Conservation (phyloP, 2,888 invertebrate species). For the Spisula subtruncata region DNA sequence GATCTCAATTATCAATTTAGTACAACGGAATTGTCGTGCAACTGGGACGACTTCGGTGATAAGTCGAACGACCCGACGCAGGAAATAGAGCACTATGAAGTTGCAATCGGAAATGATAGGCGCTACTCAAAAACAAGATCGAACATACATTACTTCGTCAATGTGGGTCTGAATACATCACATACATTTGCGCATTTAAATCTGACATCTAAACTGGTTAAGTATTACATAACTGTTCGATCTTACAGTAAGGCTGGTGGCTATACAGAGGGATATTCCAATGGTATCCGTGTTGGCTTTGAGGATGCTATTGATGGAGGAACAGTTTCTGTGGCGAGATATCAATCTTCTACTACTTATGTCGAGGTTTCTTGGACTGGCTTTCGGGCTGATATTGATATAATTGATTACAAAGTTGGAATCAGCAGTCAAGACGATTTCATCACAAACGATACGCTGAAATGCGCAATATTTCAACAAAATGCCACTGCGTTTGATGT, state of each 20-base stretch:
- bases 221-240: constrained; percentile 80
- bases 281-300: constrained; percentile 79
- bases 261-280: constrained; percentile 76
- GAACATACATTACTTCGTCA: constrained; percentile 77
- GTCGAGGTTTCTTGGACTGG: constrained; percentile 73
- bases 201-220: constrained; percentile 73
- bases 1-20: constrained; percentile 77
- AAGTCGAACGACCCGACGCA: constrained; percentile 73
- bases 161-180: constrained; percentile 78
- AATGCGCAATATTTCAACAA: constrained; percentile 51
- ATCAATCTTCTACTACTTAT: constrained; percentile 61
- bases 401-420: constrained; percentile 70
- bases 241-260: constrained; percentile 79
- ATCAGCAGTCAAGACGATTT: constrained; percentile 58
- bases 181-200: constrained; percentile 76
- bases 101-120: constrained; percentile 80
- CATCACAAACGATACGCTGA: constrained; percentile 58
- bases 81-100: constrained; percentile 75
- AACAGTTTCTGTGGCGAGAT: constrained; percentile 49
- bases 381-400: constrained; percentile 73
- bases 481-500: constrained; percentile 63
- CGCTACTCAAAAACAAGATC: constrained; percentile 75
- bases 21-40: constrained; percentile 70
- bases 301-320: constrained; percentile 69
- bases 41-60: constrained; percentile 80